A percentile compares a stretch with the other conserved stretches of the same genome.
These are phyloP conservation scores for Musca domestica DNA, from an alignment of 1,140 invertebrate genomes.

Conservation along the genomic window DNA sequence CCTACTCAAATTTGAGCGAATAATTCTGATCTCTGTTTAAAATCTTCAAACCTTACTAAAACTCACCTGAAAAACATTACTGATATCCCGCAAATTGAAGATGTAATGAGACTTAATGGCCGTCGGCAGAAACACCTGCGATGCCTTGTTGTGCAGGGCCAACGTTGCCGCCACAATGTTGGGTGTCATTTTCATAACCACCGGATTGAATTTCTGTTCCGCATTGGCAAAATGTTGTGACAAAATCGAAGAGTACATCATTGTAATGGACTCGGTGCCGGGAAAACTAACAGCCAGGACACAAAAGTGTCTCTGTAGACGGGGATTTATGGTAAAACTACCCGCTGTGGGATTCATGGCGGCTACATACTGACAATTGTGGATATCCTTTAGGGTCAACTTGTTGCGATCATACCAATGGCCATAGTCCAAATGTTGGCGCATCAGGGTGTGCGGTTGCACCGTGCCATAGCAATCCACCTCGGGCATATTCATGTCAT, in stretches of 20 bases:
- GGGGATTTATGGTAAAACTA: slow-evolving; percentile 93
- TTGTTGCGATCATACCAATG: slow-evolving; percentile 95
- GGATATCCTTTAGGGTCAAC: slow-evolving; percentile 90
- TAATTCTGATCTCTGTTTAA: too few species aligned
- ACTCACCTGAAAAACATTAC: slow-evolving; percentile 83
- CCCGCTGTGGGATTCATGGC: slow-evolving; percentile 98
- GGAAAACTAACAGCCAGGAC: slow-evolving; percentile 94
- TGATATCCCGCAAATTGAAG: slow-evolving; percentile 92
- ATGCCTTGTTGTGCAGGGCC: slow-evolving; percentile 79
- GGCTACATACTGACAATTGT: slow-evolving; percentile 94
- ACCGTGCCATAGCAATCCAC: slow-evolving; percentile 93
- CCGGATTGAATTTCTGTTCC: slow-evolving; percentile 71
- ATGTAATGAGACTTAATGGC: slow-evolving; percentile 97
- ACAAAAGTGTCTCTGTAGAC: slow-evolving; percentile 90
- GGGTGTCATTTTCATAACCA: slow-evolving; percentile 61
- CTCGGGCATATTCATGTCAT: slow-evolving; percentile 98
- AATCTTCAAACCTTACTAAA: too few species aligned
- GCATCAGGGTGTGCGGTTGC: slow-evolving; percentile 91
- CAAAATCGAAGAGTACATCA: slow-evolving; percentile 85
- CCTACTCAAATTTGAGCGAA: too few species aligned
- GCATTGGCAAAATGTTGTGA: slow-evolving; percentile 81
- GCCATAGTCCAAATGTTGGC: slow-evolving; percentile 92
- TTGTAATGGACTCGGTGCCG: slow-evolving; percentile 77
- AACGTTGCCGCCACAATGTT: slow-evolving; percentile 80
- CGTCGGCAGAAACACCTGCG: slow-evolving; percentile 86